A percentile compares a stretch with the other conserved stretches of the same genome.
These are phyloP conservation scores for Maniola hyperantus DNA, from an alignment of 2,888 invertebrate genomes.

Conservation along the genomic window DNA sequence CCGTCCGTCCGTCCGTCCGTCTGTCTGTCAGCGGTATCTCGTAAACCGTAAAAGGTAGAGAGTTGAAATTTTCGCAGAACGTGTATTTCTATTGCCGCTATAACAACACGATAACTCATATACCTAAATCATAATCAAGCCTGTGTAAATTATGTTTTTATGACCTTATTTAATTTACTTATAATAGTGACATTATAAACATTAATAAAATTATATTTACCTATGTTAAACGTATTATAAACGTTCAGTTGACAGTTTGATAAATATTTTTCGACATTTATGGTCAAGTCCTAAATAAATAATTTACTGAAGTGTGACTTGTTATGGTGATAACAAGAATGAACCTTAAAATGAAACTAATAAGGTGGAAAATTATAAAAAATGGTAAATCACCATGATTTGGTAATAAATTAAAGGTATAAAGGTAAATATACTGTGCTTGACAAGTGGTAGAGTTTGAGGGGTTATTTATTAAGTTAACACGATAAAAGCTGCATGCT, in stretches of 20 bases:
- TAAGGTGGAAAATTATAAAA: background rate
- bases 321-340: background rate
- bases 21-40: too few relatives aligned
- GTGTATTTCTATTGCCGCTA: too few relatives aligned
- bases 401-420: constrained; percentile 12
- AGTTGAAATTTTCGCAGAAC: too few relatives aligned
- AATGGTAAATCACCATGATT: background rate
- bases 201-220: background rate
- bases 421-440: constrained; percentile 4
- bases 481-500: background rate
- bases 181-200: background rate
- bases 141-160: background rate
- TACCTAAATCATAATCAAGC: too few relatives aligned
- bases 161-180: background rate
- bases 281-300: background rate
- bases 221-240: constrained; percentile 5
- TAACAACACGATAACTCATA: too few relatives aligned
- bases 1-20: too few relatives aligned
- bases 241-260: constrained; percentile 10
- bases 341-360: background rate
- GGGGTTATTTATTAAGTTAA: background rate
- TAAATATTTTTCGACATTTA: constrained; percentile 10
- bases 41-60: too few relatives aligned
- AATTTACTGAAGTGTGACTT: background rate
- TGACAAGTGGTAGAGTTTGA: constrained; percentile 2